These are phyloP conservation scores for Neolamprologus cancellatus DNA, from an alignment of 2,113 vertebrate genomes.

Conservation along the genomic window DNA sequence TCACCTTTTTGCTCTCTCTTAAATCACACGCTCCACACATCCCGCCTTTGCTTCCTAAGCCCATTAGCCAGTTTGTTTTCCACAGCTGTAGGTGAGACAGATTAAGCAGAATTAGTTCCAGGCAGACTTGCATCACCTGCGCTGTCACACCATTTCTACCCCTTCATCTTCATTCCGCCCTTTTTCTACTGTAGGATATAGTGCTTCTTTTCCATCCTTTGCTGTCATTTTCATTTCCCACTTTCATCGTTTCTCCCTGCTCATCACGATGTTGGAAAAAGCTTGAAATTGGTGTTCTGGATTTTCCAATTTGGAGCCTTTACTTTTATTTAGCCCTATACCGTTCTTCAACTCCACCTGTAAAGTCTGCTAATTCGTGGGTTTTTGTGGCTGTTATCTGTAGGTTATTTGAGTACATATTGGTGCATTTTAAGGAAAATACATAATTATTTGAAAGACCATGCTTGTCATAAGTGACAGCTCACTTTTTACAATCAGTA, in stretches of 20 bases:
- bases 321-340: neutral
- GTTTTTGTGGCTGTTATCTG: neutral
- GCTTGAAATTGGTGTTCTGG: neutral
- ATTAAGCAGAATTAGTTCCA: conserved; percentile 18
- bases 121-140: neutral
- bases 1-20: neutral
- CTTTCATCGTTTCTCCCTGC: neutral
- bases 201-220: neutral
- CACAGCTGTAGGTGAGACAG: neutral
- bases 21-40: neutral
- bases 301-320: neutral
- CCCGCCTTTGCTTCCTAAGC: neutral
- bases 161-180: neutral
- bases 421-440: neutral
- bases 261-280: neutral
- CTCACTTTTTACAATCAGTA: neutral
- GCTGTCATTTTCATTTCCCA: neutral
- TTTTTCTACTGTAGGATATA: neutral
- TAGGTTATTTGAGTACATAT: neutral
- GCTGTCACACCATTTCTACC: neutral
- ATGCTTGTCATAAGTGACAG: neutral
- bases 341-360: neutral
- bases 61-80: neutral
- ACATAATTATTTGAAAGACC: neutral
- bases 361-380: neutral